Percentiles rank a stretch among this genome's conserved stretches.
These are phyloP conservation scores for Anneissia japonica DNA, from an alignment of 35 echinoderm and acorn worm species.

Conservation along the genomic window DNA sequence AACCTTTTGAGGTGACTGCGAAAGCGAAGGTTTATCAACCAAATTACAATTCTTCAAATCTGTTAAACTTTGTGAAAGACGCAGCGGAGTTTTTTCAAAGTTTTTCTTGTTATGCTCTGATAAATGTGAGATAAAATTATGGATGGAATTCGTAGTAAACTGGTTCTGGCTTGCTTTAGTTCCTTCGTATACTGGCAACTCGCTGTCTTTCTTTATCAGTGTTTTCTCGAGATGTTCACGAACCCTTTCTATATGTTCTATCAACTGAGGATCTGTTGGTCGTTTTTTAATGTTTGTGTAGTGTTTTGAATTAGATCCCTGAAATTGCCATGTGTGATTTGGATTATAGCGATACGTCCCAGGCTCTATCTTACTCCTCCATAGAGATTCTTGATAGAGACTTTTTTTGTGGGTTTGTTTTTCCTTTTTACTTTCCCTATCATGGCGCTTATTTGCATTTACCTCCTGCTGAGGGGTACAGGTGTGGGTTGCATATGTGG, in stretches of 20 bases:
- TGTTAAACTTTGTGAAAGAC: not conserved
- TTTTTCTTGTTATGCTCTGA: not conserved
- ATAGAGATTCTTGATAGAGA: conserved; percentile 3
- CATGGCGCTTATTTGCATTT: not conserved
- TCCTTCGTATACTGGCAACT: not conserved
- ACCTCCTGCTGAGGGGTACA: conserved; percentile 7
- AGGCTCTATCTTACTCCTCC: conserved; percentile 31
- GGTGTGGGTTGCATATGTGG: conserved; percentile 10
- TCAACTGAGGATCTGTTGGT: not conserved
- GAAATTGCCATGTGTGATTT: not conserved
- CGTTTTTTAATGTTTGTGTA: not conserved
- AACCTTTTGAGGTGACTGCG: not conserved
- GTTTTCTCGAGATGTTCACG: conserved; percentile 52
- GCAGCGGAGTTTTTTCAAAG: not conserved
- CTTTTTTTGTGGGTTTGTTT: not conserved
- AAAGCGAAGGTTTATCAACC: not conserved
- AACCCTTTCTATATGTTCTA: conserved; percentile 35
- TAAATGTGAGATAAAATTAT: not conserved
- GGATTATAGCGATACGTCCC: conserved; percentile 45
- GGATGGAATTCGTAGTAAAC: not conserved
- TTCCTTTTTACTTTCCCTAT: conserved; percentile 19
- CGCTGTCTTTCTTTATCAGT: conserved; percentile 29
- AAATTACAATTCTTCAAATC: not conserved
- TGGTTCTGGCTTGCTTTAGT: not conserved
- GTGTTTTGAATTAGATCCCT: not conserved